phyloP scores from a whole-genome alignment of 2,113 vertebrate genomes.

The Cryptotis parvus region DNA sequence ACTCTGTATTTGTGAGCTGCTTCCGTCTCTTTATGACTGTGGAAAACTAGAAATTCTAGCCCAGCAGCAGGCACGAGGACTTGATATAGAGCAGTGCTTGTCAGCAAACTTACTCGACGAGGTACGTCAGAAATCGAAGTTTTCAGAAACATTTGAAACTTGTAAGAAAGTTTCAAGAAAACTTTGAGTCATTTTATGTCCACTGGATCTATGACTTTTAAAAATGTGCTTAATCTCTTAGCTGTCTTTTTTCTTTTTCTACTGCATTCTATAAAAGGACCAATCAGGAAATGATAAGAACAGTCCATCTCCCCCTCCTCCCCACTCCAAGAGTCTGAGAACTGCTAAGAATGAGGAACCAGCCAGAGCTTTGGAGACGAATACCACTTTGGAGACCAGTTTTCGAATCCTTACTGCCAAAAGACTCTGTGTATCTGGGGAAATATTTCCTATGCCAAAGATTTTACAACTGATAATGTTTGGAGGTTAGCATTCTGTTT shows the following conservation, averaged over 20 bases:
- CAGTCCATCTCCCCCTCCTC: not conserved
- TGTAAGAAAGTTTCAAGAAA: no score
- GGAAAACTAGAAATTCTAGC: not conserved
- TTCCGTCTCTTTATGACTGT: not conserved
- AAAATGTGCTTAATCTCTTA: not conserved
- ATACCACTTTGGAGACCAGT: not conserved
- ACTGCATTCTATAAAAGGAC: slow-evolving; percentile 13
- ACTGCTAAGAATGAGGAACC: not conserved
- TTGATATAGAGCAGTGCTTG: not conserved
- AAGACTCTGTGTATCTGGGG: not conserved
- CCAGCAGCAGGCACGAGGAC: not conserved
- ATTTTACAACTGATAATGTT: not conserved
- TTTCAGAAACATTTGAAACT: not conserved
- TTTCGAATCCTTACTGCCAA: not conserved
- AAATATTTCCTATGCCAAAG: not conserved
- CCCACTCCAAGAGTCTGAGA: not conserved
- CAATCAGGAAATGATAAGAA: not conserved
- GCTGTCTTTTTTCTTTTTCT: not conserved
- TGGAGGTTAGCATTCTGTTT: not conserved
- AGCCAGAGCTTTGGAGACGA: not conserved
- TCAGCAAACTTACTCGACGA: not conserved
- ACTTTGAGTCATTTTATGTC: no score
- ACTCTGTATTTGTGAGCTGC: not conserved
- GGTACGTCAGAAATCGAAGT: not conserved
- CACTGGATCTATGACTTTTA: no score